Conservation (phyloP, 2,888 invertebrate species). For the Acleris holmiana region DNA sequence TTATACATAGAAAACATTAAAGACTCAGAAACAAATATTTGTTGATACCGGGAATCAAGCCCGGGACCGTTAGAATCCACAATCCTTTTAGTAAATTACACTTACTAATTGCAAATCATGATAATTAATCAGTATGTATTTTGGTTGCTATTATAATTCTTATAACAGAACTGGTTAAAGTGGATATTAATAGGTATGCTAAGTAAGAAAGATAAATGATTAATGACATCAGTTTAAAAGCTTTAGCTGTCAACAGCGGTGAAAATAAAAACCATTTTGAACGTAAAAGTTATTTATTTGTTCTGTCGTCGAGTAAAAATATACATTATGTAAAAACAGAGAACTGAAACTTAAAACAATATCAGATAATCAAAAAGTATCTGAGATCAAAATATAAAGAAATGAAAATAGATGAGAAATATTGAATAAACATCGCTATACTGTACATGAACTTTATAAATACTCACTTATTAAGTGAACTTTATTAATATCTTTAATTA, state of each 20-base stretch:
- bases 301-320: conserved; percentile 22
- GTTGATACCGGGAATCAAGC: too few relatives aligned
- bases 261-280: conserved; percentile 2
- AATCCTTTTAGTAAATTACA: too few relatives aligned
- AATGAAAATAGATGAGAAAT: conserved; percentile 11
- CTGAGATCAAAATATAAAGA: conserved; percentile 29
- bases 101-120: too few relatives aligned
- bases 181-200: too few relatives aligned
- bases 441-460: conserved; percentile 24
- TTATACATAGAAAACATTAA: too few relatives aligned
- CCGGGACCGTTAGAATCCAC: too few relatives aligned
- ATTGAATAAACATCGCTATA: conserved; percentile 34
- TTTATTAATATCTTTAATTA: conserved; percentile 43
- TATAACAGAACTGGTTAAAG: too few relatives aligned
- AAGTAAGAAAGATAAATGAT: too few relatives aligned
- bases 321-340: conserved; percentile 9
- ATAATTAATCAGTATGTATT: too few relatives aligned
- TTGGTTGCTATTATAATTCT: too few relatives aligned
- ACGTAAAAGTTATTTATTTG: conserved; percentile 27
- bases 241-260: neutral
- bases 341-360: conserved; percentile 14
- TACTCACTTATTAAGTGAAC: conserved; percentile 16
- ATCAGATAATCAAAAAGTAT: conserved; percentile 8
- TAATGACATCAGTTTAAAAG: neutral
- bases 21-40: too few relatives aligned